Base-by-base conservation (phyloP, 2,113 vertebrate genomes). In the Archilochus colubris region DNA sequence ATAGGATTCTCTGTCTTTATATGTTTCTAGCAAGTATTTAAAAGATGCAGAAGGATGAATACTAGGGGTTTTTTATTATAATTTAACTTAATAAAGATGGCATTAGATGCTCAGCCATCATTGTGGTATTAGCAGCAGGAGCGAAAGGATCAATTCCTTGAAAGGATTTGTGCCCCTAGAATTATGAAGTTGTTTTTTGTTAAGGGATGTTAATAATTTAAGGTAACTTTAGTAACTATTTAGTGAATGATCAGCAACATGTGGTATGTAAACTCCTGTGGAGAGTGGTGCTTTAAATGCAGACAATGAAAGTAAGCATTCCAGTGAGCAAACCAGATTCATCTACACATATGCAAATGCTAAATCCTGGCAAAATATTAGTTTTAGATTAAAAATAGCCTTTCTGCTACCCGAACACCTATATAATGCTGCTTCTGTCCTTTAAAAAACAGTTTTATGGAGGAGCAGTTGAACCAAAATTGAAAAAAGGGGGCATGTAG, bases 401-500 rank as follows among this genome's bases (percentile, higher is more conserved):
- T 78, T 83, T 91, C 50, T 9, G 10, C 50, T 62, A 17, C 43
- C n/a, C 1, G 3, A 76, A 48, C 87, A 87, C 84, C 85, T 89
- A 86, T 89, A 54, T 92, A 94, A 96, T 81, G 0, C 73, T 69
- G 88, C 72, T 92, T 51, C 86, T 97, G 94, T 95, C 91, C 95
- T 96, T 96, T 75, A 88, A 96, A 97, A 96, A 97, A 87, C 93
- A 95, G 93, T 97, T 97, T 90, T 94, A 86, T 84, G 87, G 87
- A 96, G 95, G 94, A 96, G 81, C 85, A 94, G 94, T 96, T 97
- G 96, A 95, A 92, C 96, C 94, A 95, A 97, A 96, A 94, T 96
- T 95, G 95, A 72, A 90, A 89, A 93, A 94, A 91, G 74, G 81
- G 94, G 82, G 77, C 84, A 69, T 97, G 97, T 97, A 97, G 95